Conservation (phyloP, 2,888 invertebrate genomes). For the Vanessa cardui region DNA sequence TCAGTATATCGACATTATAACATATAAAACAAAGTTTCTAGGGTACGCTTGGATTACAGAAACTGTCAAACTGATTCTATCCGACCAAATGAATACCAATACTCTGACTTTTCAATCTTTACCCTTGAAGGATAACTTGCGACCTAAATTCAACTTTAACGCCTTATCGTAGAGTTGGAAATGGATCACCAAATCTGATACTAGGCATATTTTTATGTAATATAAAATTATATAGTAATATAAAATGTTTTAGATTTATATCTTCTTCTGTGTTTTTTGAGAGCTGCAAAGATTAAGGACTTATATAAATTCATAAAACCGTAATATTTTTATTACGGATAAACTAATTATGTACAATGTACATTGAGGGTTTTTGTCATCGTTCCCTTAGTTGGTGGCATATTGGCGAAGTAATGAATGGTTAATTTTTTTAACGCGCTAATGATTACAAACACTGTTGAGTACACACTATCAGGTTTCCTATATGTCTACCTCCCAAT, state of each 20-base stretch:
- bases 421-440: no score
- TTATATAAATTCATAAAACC: neutral
- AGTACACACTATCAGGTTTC: no score
- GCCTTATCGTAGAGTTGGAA: neutral
- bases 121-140: slow-evolving; percentile 1
- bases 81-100: slow-evolving; percentile 27
- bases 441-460: no score
- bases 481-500: no score
- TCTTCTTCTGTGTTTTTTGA: neutral
- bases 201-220: slow-evolving; percentile 13
- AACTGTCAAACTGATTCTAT: slow-evolving; percentile 35
- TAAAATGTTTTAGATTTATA: slow-evolving; percentile 6
- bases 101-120: slow-evolving; percentile 17
- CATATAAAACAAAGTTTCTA: slow-evolving; percentile 21
- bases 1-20: slow-evolving; percentile 18
- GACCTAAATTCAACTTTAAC: slow-evolving; percentile 11
- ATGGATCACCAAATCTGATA: neutral
- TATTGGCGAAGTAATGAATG: no score
- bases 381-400: no score
- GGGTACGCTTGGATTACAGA: slow-evolving; percentile 2
- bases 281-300: neutral
- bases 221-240: slow-evolving; percentile 2
- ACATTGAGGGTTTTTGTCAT: no score
- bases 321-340: no score
- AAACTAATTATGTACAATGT: no score